These are phyloP conservation scores for Mirounga angustirostris DNA, from an alignment of 2,113 vertebrate species.

Conservation along the genomic window DNA sequence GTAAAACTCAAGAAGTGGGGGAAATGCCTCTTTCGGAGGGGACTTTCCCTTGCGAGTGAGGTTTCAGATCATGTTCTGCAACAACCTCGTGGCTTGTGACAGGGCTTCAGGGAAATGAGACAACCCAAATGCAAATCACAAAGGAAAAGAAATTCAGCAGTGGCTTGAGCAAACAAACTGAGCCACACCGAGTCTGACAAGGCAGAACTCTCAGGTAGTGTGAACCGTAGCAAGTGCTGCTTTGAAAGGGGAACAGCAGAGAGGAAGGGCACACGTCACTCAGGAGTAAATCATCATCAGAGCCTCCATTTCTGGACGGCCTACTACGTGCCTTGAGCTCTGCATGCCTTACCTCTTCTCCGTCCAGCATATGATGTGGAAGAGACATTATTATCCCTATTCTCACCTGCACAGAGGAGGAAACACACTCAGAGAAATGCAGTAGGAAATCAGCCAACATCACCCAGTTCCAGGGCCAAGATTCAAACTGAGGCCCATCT, in stretches of 20 bases:
- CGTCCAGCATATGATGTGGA: background rate
- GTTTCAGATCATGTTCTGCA: conserved; percentile 83
- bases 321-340: background rate
- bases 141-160: conserved; percentile 49
- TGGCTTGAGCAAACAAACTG: conserved; percentile 34
- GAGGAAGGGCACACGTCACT: background rate
- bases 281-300: background rate
- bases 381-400: background rate
- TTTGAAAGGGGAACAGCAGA: background rate
- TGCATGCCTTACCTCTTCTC: background rate
- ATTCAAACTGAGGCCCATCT: background rate
- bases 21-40: conserved; percentile 76
- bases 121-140: conserved; percentile 76
- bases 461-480: background rate
- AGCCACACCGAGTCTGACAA: background rate
- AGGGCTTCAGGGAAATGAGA: conserved; percentile 73
- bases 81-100: conserved; percentile 82
- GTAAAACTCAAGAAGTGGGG: background rate
- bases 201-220: background rate
- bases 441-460: background rate
- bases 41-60: conserved; percentile 78
- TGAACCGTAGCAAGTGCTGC: background rate
- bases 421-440: background rate
- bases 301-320: background rate
- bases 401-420: background rate